Evolutionary conservation across 2,888 invertebrate genomes (phyloP).

Genomic region (Phoronis australis): DNA sequence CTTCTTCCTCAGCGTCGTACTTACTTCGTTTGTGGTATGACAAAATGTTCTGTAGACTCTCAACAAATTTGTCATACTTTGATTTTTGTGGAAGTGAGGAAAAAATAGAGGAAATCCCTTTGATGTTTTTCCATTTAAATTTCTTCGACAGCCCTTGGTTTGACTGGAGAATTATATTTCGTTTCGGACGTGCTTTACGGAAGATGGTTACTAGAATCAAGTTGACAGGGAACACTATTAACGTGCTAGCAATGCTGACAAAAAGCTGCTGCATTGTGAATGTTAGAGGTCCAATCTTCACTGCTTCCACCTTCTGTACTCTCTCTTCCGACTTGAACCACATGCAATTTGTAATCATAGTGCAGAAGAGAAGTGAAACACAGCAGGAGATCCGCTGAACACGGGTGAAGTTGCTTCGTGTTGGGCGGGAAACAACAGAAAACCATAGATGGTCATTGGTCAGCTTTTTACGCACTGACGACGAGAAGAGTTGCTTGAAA

Average conservation of each 20-base stretch:
- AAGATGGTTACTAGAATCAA: conserved; percentile 48
- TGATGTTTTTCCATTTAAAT: conserved; percentile 40
- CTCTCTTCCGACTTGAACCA: conserved; percentile 40
- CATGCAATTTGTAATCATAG: conserved; percentile 54
- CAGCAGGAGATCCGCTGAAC: conserved; percentile 52
- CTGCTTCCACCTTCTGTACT: conserved; percentile 26
- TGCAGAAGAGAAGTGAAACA: conserved; percentile 47
- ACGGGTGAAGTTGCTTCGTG: conserved; percentile 48
- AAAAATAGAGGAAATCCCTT: conserved; percentile 17
- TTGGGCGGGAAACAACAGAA: conserved; percentile 49
- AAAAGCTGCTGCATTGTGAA: conserved; percentile 53
- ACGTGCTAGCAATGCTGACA: conserved; percentile 44
- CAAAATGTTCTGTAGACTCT: conserved; percentile 32
- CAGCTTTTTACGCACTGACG: conserved; percentile 49
- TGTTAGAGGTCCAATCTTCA: conserved; percentile 54
- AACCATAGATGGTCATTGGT: conserved; percentile 52
- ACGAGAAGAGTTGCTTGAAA: conserved; percentile 48
- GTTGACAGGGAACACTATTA: conserved; percentile 49
- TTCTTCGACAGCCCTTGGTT: conserved; percentile 38
- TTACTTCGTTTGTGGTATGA: conserved; percentile 31
- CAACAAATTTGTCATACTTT: conserved; percentile 33
- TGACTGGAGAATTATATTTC: conserved; percentile 35
- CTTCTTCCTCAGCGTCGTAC: conserved; percentile 20
- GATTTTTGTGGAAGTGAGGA: conserved; percentile 16
- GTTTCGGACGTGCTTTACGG: conserved; percentile 38